Percentiles rank a stretch among this genome's conserved stretches.
These are phyloP conservation scores for Lycophotia porphyrea DNA, from an alignment of 2,888 invertebrate genomes.

Conservation along the genomic window DNA sequence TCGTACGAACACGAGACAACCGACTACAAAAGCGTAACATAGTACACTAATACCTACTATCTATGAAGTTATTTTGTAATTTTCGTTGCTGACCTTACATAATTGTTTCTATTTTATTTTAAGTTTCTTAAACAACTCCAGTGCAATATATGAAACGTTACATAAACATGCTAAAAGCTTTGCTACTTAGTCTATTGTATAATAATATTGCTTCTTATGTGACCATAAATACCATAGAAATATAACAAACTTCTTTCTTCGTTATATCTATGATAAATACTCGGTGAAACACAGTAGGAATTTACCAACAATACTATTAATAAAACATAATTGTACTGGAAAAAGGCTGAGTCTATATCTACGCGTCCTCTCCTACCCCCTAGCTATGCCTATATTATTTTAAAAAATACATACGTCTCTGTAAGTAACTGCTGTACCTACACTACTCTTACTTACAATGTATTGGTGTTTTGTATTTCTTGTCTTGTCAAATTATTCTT, in stretches of 20 bases:
- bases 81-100: background rate
- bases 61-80: background rate
- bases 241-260: background rate
- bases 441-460: background rate
- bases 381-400: background rate
- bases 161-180: background rate
- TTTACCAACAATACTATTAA: conserved; percentile 22
- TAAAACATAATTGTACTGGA: conserved; percentile 48
- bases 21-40: too few species aligned
- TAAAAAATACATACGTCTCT: conserved; percentile 14
- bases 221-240: conserved; percentile 5
- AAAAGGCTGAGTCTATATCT: conserved; percentile 15
- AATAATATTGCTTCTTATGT: conserved; percentile 27
- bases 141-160: background rate
- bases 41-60: background rate
- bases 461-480: conserved; percentile 16
- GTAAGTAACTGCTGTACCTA: conserved; percentile 14
- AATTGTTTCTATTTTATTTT: background rate
- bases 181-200: conserved; percentile 30
- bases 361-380: background rate
- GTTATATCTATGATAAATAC: background rate
- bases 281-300: conserved; percentile 13
- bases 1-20: background rate
- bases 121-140: background rate
- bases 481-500: background rate